phyloP scores from a whole-genome alignment of 1,140 invertebrate genomes.

The Teleogryllus occipitalis region DNA sequence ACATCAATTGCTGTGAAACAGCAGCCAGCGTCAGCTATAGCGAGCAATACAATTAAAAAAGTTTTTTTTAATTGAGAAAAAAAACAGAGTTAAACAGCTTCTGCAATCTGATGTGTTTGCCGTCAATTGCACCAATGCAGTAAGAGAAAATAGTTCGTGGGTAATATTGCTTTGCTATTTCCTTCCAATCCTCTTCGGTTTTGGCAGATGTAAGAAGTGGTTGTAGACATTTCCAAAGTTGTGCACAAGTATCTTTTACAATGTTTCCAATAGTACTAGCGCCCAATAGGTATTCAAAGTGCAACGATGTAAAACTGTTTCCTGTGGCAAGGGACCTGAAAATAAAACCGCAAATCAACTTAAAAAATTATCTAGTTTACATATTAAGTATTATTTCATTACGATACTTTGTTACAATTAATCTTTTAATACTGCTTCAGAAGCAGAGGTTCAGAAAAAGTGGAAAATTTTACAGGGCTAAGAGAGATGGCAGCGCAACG shows the following conservation, averaged over 20 bases:
- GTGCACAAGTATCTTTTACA: background rate
- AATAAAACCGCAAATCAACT: too few species aligned
- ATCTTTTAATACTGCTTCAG: too few species aligned
- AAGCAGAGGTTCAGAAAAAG: too few species aligned
- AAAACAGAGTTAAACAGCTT: constrained; percentile 28
- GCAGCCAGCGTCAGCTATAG: constrained; percentile 34
- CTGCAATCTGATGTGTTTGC: constrained; percentile 31
- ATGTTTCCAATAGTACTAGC: background rate
- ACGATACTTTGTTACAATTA: too few species aligned
- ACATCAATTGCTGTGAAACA: constrained; percentile 26
- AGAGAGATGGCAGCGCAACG: too few species aligned
- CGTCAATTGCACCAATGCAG: constrained; percentile 29
- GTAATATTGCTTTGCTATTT: constrained; percentile 8
- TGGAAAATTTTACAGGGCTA: too few species aligned
- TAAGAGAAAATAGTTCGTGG: constrained; percentile 8
- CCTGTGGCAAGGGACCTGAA: constrained; percentile 8
- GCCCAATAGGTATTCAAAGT: constrained; percentile 1
- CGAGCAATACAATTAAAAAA: constrained; percentile 35
- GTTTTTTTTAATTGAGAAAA: constrained; percentile 31
- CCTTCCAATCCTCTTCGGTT: constrained; percentile 19
- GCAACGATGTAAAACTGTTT: background rate
- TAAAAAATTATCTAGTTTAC: too few species aligned
- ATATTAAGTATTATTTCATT: too few species aligned
- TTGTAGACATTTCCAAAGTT: background rate
- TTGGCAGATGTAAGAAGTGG: background rate